Percentiles rank a stretch among this genome's conserved stretches.
These are phyloP conservation scores for Montipora capitata DNA, from an alignment of 92 coral and sea anemone genomes.

Conservation along the genomic window DNA sequence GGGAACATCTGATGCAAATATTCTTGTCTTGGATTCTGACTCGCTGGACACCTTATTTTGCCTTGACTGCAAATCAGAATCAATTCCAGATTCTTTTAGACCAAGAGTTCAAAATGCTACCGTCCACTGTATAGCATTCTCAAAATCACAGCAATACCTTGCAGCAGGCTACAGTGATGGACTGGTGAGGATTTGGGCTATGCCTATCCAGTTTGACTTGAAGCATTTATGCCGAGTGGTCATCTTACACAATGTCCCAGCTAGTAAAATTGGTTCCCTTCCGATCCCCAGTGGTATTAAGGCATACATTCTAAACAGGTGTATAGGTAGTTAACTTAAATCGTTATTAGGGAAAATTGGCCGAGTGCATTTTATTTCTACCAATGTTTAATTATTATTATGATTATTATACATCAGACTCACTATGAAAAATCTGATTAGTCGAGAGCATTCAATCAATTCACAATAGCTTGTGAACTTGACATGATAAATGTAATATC, in stretches of 20 bases:
- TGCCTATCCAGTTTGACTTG: constrained; percentile 84
- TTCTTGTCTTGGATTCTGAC: constrained; percentile 71
- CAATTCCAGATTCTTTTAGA: constrained; percentile 59
- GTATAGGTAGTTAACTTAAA: too few species aligned
- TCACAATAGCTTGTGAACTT: too few species aligned
- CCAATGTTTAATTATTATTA: too few species aligned
- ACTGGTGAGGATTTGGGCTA: constrained; percentile 81
- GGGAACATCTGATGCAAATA: constrained; percentile 89
- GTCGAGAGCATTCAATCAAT: too few species aligned
- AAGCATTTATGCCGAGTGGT: constrained; percentile 86
- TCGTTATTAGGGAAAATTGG: too few species aligned
- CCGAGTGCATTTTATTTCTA: too few species aligned
- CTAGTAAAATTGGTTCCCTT: constrained; percentile 73
- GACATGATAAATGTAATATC: too few species aligned
- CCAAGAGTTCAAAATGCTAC: constrained; percentile 79
- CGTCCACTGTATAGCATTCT: constrained; percentile 87
- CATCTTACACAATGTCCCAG: constrained; percentile 84
- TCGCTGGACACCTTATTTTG: constrained; percentile 46
- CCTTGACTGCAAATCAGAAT: constrained; percentile 77
- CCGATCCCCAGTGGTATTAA: constrained; percentile 85
- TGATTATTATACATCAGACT: too few species aligned
- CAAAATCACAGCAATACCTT: constrained; percentile 81
- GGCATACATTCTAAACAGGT: constrained; percentile 78
- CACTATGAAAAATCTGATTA: too few species aligned
- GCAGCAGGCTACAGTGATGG: constrained; percentile 96